Conservation (phyloP, 1,140 invertebrate genomes). For the Callitettix versicolor region DNA sequence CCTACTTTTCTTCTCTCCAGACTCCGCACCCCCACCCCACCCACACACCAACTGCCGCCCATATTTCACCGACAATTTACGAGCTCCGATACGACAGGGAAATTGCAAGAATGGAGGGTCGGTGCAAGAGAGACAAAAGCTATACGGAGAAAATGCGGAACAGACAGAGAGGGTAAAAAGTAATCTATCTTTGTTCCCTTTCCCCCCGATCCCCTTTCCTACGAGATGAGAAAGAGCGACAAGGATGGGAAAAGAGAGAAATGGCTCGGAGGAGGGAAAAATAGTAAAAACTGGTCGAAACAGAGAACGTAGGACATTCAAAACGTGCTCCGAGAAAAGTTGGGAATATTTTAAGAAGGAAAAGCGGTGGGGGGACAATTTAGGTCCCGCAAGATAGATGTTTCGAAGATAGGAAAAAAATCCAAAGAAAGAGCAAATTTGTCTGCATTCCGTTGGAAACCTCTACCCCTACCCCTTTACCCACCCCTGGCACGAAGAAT, state of each 20-base stretch:
- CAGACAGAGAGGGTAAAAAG: constrained; percentile 3
- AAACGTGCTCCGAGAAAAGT: neutral
- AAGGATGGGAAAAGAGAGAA: neutral
- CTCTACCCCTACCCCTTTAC: neutral
- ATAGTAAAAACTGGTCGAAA: neutral
- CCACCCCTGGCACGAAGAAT: too few relatives aligned
- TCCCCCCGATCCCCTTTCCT: neutral
- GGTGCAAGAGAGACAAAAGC: neutral
- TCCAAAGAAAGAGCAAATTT: constrained; percentile 13
- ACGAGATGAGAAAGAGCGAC: constrained; percentile 10
- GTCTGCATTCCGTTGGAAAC: constrained; percentile 11
- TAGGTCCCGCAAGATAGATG: constrained; percentile 11
- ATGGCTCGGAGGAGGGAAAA: neutral
- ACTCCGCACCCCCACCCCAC: constrained; percentile 6
- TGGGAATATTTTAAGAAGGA: neutral
- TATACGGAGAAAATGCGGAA: neutral
- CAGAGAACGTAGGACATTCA: neutral
- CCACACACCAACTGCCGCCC: constrained; percentile 24
- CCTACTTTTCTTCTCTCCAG: constrained; percentile 5
- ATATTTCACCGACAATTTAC: constrained; percentile 39
- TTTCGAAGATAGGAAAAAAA: constrained; percentile 5
- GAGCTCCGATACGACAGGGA: constrained; percentile 39
- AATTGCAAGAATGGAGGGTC: constrained; percentile 40
- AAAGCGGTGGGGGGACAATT: constrained; percentile 5
- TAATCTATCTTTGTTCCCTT: constrained; percentile 9